phyloP scores from a whole-genome alignment of 2,113 vertebrate genomes.

The Ginglymostoma cirratum region DNA sequence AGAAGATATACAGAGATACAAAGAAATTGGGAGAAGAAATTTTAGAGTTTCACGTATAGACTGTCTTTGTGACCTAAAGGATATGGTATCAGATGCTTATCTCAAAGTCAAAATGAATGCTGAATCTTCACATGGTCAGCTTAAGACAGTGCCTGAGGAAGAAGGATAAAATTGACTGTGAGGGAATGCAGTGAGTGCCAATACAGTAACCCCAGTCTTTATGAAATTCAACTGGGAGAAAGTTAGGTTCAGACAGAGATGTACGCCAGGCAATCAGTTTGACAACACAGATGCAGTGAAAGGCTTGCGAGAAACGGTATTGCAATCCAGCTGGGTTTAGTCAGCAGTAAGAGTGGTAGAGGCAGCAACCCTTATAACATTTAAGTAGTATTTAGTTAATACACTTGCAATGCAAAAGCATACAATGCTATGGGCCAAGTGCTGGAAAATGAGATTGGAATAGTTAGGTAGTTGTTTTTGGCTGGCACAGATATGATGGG shows the following conservation, averaged over 20 bases:
- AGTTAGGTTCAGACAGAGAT: background rate
- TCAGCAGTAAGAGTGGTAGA: background rate
- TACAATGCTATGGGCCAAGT: too few relatives aligned
- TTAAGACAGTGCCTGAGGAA: background rate
- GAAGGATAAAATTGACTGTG: background rate
- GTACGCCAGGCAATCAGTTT: background rate
- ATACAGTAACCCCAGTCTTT: background rate
- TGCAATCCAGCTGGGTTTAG: background rate
- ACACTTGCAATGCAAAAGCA: too few relatives aligned
- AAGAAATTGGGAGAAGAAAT: background rate
- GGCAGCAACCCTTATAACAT: too few relatives aligned
- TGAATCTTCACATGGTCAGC: background rate
- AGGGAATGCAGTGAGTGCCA: background rate
- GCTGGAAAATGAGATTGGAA: too few relatives aligned
- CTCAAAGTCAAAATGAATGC: too few relatives aligned
- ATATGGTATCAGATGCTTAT: background rate
- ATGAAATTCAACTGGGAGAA: background rate
- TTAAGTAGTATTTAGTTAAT: too few relatives aligned
- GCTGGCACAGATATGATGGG: too few relatives aligned
- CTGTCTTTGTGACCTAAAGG: background rate
- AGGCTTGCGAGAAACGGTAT: background rate
- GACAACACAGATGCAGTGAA: background rate
- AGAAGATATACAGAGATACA: background rate
- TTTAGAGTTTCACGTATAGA: background rate
- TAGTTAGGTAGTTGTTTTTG: too few relatives aligned